Evolutionary conservation across 2,888 invertebrate genomes (phyloP), one percentile per base, ranked within the genome.

Genomic region (Lycophotia porphyrea): DNA sequence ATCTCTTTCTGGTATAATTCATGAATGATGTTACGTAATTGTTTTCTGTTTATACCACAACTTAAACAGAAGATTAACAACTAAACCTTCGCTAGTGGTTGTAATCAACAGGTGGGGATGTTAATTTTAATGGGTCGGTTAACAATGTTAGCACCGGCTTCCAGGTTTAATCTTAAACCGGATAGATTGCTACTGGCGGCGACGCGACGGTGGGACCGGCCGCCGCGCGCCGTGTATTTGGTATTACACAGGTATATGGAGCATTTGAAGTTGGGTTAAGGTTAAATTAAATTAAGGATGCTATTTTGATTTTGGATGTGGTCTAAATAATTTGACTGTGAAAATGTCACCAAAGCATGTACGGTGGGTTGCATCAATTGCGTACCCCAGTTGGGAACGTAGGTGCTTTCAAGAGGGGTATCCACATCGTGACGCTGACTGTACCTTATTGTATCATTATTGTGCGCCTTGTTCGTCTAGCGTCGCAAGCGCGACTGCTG

Each of bases 91-190:
- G 52, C 79, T 74, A 79, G 80, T 77, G 75, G 76, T 76, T 70
- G 81, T 85, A 87, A 91, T 91, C 91, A 90, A 90, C 91, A 91
- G 90, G 91, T 91, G 86, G 80, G 77, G 88, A 73, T 77, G 87
- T 85, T 91, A 88, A 90, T 90, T 90, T 91, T 91, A 93, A 93
- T 93, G 84, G 91, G 74, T 58, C 77, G 81, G 82, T 88, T 87
- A 93, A 93, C 92, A 85, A 75, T 44, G 77, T 93, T 91, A 91
- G 87, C 70, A 74, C 68, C 74, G 85, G 84, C 80, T 84, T 81
- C 77, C 64, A 80, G 78, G 81, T 78, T 90, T 92, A 91, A 87
- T 85, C 84, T 86, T 76, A 81, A 90, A 82, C 88, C 81, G 83
- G 84, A 72, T 75, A 89, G 86, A 92, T 91, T 92, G 81, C 63